Evolutionary conservation across 2,797 vertebrate species (phyloP).

Genomic region (Paguma larvata): DNA sequence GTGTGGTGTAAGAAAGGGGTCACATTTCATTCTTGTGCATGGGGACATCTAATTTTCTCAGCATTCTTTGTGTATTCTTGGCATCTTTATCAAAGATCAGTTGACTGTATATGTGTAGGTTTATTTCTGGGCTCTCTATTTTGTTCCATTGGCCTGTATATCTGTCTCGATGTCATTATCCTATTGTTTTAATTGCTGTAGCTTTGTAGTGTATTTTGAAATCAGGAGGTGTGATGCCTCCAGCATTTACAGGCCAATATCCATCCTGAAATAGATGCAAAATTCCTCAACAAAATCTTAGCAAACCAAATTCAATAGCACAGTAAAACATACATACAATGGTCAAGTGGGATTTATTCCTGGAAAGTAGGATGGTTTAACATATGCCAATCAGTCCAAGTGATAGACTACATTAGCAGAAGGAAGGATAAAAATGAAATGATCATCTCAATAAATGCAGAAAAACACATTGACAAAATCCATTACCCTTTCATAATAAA

Average conservation of each 20-base stretch:
- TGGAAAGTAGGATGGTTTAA: background rate
- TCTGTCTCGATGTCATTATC: background rate
- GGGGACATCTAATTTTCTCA: background rate
- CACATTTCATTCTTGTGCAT: background rate
- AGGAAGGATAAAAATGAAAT: background rate
- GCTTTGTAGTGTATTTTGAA: conserved; percentile 2
- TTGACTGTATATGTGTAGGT: background rate
- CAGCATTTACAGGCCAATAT: background rate
- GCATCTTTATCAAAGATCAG: too few relatives aligned
- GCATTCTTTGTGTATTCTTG: background rate
- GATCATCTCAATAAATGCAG: background rate
- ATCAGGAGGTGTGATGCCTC: background rate
- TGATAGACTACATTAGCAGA: background rate
- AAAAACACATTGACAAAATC: background rate
- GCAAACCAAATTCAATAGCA: background rate
- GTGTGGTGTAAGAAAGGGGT: background rate
- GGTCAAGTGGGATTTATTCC: background rate
- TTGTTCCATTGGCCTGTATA: background rate
- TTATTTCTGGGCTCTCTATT: background rate
- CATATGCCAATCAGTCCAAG: background rate
- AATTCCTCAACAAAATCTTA: background rate
- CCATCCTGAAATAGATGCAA: background rate
- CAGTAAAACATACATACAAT: background rate
- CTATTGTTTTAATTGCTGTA: background rate
- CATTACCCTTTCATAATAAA: background rate